phyloP scores from a whole-genome alignment of 2,797 vertebrate genomes.

The Sebastes steindachneri region DNA sequence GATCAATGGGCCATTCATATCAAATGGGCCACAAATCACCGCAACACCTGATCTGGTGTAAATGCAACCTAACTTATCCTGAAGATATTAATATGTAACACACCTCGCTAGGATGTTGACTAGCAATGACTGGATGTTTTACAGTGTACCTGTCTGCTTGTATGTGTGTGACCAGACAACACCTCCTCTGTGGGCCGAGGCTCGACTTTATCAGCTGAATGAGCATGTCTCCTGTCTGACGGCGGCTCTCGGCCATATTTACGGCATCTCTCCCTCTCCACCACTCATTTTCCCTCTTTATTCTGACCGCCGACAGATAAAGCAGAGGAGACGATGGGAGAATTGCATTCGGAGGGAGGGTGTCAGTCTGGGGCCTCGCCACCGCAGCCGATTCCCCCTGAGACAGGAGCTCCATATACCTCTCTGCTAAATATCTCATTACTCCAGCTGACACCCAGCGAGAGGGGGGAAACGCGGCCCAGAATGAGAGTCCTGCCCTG shows the following conservation, averaged over 20 bases:
- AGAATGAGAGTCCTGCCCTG: slow-evolving; percentile 60
- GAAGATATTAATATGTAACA: background rate
- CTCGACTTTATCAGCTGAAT: slow-evolving; percentile 55
- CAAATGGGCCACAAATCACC: too few species aligned
- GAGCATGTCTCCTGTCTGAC: slow-evolving; percentile 52
- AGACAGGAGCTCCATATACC: slow-evolving; percentile 57
- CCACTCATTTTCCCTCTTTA: slow-evolving; percentile 55
- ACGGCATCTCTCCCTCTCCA: slow-evolving; percentile 41
- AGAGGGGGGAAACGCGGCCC: slow-evolving; percentile 40
- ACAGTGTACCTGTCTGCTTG: background rate
- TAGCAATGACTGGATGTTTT: background rate
- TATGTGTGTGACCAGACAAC: background rate
- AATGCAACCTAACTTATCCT: background rate
- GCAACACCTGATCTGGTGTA: too few species aligned
- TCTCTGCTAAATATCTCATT: slow-evolving; percentile 78
- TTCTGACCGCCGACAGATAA: slow-evolving; percentile 54
- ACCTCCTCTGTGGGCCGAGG: background rate
- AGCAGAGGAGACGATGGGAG: slow-evolving; percentile 45
- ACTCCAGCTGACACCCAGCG: slow-evolving; percentile 69
- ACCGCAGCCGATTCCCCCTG: slow-evolving; percentile 55
- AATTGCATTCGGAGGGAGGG: slow-evolving; percentile 65
- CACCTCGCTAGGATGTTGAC: background rate
- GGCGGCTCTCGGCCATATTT: slow-evolving; percentile 51
- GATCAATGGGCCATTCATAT: too few species aligned
- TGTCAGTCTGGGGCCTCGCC: slow-evolving; percentile 53